Evolutionary conservation across 53 echinoderm and acorn worm genomes (phyloP), one percentile per base, ranked within the genome.

Genomic region (Echinarachnius parma): DNA sequence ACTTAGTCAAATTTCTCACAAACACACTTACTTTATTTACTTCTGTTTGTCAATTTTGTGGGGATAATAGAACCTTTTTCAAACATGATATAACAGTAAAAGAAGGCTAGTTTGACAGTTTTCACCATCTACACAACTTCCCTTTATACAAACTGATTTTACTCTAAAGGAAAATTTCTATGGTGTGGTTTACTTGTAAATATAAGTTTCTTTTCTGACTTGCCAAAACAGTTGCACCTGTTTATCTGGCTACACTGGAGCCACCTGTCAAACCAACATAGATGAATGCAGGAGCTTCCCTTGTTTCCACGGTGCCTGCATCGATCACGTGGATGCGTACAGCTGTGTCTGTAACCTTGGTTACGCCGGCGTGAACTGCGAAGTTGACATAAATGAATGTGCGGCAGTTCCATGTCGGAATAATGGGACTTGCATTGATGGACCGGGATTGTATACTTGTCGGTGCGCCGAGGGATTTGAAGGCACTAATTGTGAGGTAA

Each of bases 161-260:
- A n/a, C n/a, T n/a, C n/a, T n/a, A n/a, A n/a, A n/a, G n/a, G n/a
- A n/a, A n/a, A n/a, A n/a, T n/a, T n/a, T n/a, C n/a, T n/a, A n/a
- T n/a, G n/a, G n/a, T n/a, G n/a, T n/a, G n/a, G n/a, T n/a, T n/a
- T n/a, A n/a, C n/a, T n/a, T n/a, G n/a, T n/a, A n/a, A n/a, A n/a
- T n/a, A n/a, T n/a, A n/a, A n/a, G n/a, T n/a, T n/a, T n/a, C n/a
- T n/a, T n/a, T n/a, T n/a, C n/a, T n/a, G n/a, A n/a, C n/a, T n/a
- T n/a, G n/a, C n/a, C n/a, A n/a, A n/a, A n/a, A n/a, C n/a, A 72
- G 74, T 5, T 72, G 74, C 44, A 72, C 74, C 3, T 72, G 74
- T 9, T 16, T 72, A 18, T 72, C 74, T 0, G 74, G 74, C 28
- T 72, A 44, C 30, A 45, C 57, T 28, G 74, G 74, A 3, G 3